Base-by-base conservation (phyloP, 2,113 vertebrate genomes). In the Spermophilus dauricus region DNA sequence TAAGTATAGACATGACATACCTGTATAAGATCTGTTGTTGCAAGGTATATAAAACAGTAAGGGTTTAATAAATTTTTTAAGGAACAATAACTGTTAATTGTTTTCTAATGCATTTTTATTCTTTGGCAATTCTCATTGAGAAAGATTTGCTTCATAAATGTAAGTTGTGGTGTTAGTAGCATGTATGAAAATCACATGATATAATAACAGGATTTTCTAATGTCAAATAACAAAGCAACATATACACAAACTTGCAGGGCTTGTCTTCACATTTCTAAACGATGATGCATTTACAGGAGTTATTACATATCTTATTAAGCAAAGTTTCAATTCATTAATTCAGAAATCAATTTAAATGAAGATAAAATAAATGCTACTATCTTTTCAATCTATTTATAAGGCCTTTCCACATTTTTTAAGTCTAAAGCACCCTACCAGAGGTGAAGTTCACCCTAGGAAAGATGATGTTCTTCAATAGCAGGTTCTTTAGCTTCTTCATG, bases 311-410 rank as follows among this genome's bases (percentile, higher is more conserved):
- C 37, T 95, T 77, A 70, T 22, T 81, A n/a, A 82, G 20, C 26
- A 30, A 69, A 48, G 2, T 75, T 96, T 70, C 81, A 63, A 80
- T 58, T 30, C 4, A 61, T 87, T 80, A 48, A 76, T 7, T 58
- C 56, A 22, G 56, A 96, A 93, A 86, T n/a, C 18, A 78, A 69
- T 88, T 65, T 34, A 97, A 94, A 73, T 65, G 37, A 72, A 72
- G 51, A 14, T 39, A 6, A 65, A 20, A 67, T 22, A 8, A 39
- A 48, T 63, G 51, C 10, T 70, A 53, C 45, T n/a, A 65, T 22
- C 53, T 82, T 34, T 76, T 11, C 0, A 58, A 58, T 56, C 17
- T 56, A 53, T 58, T 58, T 22, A 58, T 58, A 58, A 34, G 8
- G 56, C 8, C 53, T 61, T 65, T 28, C 42, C 1, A 53, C 18